Evolutionary conservation across 37 sponge, comb jelly and placozoan species (phyloP).

Genomic region (Diacarnus erythraeanus): DNA sequence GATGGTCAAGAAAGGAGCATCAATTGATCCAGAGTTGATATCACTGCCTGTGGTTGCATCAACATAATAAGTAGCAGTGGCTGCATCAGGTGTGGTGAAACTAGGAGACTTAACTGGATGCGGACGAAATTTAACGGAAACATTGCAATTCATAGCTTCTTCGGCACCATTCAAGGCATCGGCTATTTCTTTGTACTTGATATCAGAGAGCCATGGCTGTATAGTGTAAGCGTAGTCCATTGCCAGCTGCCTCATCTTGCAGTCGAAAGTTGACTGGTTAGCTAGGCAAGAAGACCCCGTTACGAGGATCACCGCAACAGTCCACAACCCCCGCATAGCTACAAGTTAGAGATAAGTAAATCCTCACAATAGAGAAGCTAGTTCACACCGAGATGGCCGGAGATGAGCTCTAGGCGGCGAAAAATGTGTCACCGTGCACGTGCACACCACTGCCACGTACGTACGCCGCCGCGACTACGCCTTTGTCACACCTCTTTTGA

Average conservation of each 20-base stretch:
- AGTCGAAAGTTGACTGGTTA: slow-evolving; percentile 59
- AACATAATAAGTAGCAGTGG: slow-evolving; percentile 29
- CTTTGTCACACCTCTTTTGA: too few relatives aligned
- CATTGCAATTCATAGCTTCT: slow-evolving; percentile 59
- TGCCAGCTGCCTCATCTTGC: slow-evolving; percentile 57
- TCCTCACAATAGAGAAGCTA: too few relatives aligned
- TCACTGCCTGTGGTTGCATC: slow-evolving; percentile 64
- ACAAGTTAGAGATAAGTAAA: too few relatives aligned
- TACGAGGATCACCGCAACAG: neutral
- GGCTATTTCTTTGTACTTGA: slow-evolving; percentile 33
- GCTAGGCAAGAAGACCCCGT: neutral
- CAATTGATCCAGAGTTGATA: slow-evolving; percentile 45
- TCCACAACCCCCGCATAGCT: neutral
- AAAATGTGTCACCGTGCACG: too few relatives aligned
- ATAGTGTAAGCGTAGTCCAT: slow-evolving; percentile 66
- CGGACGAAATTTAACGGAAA: slow-evolving; percentile 17
- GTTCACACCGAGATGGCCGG: too few relatives aligned
- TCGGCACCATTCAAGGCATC: slow-evolving; percentile 69
- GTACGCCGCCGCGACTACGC: too few relatives aligned
- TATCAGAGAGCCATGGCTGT: slow-evolving; percentile 35
- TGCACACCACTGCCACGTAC: too few relatives aligned
- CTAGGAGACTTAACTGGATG: slow-evolving; percentile 25
- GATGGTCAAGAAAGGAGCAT: slow-evolving; percentile 41
- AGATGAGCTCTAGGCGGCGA: too few relatives aligned
- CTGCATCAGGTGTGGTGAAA: neutral